These are phyloP conservation scores for Catalaphyllia jardinei DNA, from an alignment of 64 coral and sea anemone species.

Conservation along the genomic window DNA sequence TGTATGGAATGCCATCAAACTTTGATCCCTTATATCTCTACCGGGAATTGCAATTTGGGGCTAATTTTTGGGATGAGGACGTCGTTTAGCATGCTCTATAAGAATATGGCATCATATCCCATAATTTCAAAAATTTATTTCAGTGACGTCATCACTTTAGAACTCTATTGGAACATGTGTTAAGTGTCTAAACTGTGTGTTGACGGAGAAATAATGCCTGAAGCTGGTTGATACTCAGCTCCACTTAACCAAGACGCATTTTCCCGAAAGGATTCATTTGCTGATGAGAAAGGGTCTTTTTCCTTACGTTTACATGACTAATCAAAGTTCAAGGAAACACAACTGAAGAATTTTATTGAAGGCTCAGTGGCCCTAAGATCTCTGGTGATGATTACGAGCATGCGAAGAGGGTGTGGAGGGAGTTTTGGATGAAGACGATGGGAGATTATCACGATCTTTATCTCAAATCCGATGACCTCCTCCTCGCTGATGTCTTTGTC, in stretches of 20 bases:
- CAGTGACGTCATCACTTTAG: too few relatives aligned
- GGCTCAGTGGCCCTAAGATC: background rate
- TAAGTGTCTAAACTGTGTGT: background rate
- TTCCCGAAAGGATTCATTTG: background rate
- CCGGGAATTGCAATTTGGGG: too few relatives aligned
- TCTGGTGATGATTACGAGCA: constrained; percentile 31
- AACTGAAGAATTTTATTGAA: constrained; percentile 12
- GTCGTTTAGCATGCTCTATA: too few relatives aligned
- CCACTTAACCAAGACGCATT: background rate
- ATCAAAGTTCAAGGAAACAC: background rate
- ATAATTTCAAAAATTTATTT: too few relatives aligned
- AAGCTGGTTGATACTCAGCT: too few relatives aligned
- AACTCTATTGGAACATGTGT: too few relatives aligned
- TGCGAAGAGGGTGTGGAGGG: constrained; percentile 16
- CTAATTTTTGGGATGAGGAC: too few relatives aligned
- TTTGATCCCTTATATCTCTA: too few relatives aligned
- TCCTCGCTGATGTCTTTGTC: constrained; percentile 17
- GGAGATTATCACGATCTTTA: constrained; percentile 9
- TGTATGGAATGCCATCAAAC: too few relatives aligned
- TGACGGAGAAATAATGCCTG: background rate
- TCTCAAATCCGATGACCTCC: background rate
- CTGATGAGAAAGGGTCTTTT: constrained; percentile 43
- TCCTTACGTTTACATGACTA: constrained; percentile 28
- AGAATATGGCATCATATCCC: too few relatives aligned
- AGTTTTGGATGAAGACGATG: background rate